Evolutionary conservation across 2,113 vertebrate species (phyloP).

Genomic region (Silurus asotus): DNA sequence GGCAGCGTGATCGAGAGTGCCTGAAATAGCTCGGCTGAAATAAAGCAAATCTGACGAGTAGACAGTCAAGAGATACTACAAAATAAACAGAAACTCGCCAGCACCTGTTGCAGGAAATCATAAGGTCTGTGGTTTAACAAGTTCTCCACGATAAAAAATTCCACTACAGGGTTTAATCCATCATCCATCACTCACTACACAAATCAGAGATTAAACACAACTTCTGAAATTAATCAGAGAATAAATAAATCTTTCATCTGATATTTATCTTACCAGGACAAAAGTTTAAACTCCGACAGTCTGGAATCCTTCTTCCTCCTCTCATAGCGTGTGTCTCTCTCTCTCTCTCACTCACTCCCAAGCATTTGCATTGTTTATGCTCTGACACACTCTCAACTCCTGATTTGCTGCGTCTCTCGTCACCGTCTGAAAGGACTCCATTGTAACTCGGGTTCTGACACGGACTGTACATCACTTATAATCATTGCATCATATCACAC

Average conservation of each 20-base stretch:
- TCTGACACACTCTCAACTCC: slow-evolving; percentile 5
- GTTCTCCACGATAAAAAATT: neutral
- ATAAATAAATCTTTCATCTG: slow-evolving; percentile 1
- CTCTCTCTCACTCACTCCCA: neutral
- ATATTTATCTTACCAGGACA: neutral
- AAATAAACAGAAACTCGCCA: neutral
- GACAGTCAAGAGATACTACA: neutral
- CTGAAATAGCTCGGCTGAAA: too few relatives aligned
- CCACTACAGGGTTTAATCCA: neutral
- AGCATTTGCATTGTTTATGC: neutral
- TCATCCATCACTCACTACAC: neutral
- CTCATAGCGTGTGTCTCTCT: neutral
- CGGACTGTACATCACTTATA: too few relatives aligned
- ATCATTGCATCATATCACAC: neutral
- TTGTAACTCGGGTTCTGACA: neutral
- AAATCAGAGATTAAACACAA: neutral
- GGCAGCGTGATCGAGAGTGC: neutral
- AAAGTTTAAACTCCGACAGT: neutral
- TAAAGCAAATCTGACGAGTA: too few relatives aligned
- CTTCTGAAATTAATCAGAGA: neutral
- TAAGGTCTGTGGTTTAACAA: neutral
- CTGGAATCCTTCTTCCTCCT: neutral
- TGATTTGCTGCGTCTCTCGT: neutral
- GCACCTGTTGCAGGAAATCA: neutral
- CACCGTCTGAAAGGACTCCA: neutral